Conservation (phyloP, 2,888 invertebrate species). For the Melipona beecheii region DNA sequence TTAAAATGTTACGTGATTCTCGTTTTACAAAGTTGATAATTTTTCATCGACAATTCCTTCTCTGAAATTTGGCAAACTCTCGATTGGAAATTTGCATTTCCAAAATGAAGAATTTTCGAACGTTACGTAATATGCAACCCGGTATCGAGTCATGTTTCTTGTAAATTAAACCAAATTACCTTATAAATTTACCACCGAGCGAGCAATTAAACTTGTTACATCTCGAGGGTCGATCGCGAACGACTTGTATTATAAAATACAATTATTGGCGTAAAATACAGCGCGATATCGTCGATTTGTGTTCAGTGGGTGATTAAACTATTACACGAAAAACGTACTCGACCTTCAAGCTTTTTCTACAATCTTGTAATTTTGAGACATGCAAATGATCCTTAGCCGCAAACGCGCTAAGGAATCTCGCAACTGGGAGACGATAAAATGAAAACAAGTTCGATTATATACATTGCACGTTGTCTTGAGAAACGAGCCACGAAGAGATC, state of each 20-base stretch:
- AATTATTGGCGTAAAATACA: not conserved
- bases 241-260: too few relatives aligned
- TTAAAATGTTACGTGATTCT: too few relatives aligned
- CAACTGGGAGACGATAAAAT: slow-evolving; percentile 7
- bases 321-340: not conserved
- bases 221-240: not conserved
- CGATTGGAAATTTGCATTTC: too few relatives aligned
- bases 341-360: slow-evolving; percentile 29
- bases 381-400: slow-evolving; percentile 33
- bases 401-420: not conserved
- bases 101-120: too few relatives aligned
- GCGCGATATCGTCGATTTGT: slow-evolving; percentile 13
- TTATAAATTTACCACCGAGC: not conserved
- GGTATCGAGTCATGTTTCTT: not conserved
- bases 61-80: too few relatives aligned
- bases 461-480: slow-evolving; percentile 2
- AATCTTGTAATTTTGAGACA: slow-evolving; percentile 35
- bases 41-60: too few relatives aligned
- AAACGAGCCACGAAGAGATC: slow-evolving; percentile 1
- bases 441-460: slow-evolving; percentile 4
- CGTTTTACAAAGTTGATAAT: too few relatives aligned
- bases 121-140: too few relatives aligned
- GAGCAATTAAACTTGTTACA: not conserved
- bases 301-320: slow-evolving; percentile 26
- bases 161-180: not conserved